Percentiles rank a stretch among this genome's conserved stretches.
These are phyloP conservation scores for Oophaga pumilio DNA, from an alignment of 2,113 vertebrate species.

Conservation along the genomic window DNA sequence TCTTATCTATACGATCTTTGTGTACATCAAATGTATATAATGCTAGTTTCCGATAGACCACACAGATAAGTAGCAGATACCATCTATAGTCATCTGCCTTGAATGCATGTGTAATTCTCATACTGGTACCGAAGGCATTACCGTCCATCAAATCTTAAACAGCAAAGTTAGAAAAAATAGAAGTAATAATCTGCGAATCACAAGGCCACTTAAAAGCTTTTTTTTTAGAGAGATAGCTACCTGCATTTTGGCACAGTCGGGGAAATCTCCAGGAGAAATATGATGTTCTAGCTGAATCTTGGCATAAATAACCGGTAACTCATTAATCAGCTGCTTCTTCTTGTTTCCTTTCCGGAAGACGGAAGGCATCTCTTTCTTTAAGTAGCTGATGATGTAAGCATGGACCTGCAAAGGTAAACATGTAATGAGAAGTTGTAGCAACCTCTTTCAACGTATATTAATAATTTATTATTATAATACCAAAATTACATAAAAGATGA, in stretches of 20 bases:
- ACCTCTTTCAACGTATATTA: background rate
- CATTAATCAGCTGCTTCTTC: conserved; percentile 88
- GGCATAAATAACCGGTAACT: conserved; percentile 86
- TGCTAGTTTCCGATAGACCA: background rate
- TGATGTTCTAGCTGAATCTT: conserved; percentile 90
- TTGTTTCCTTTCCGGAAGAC: conserved; percentile 91
- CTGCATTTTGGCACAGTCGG: conserved; percentile 91
- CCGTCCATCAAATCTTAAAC: background rate
- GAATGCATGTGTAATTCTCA: background rate
- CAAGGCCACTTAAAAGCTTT: background rate
- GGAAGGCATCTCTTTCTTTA: conserved; percentile 91
- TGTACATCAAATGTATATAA: background rate
- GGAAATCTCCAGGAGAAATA: conserved; percentile 90
- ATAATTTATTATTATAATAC: no score
- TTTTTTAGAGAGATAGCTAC: conserved; percentile 62
- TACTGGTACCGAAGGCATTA: background rate
- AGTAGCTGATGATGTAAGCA: conserved; percentile 87
- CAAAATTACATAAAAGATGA: background rate
- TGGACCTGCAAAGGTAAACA: conserved; percentile 75
- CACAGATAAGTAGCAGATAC: background rate
- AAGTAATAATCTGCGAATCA: background rate
- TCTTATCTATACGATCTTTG: background rate
- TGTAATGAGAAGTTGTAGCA: background rate
- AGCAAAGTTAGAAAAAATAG: background rate
- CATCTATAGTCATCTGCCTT: background rate